phyloP scores from a whole-genome alignment of 2,888 invertebrate species.

The Poecilobothrus nobilitatus region DNA sequence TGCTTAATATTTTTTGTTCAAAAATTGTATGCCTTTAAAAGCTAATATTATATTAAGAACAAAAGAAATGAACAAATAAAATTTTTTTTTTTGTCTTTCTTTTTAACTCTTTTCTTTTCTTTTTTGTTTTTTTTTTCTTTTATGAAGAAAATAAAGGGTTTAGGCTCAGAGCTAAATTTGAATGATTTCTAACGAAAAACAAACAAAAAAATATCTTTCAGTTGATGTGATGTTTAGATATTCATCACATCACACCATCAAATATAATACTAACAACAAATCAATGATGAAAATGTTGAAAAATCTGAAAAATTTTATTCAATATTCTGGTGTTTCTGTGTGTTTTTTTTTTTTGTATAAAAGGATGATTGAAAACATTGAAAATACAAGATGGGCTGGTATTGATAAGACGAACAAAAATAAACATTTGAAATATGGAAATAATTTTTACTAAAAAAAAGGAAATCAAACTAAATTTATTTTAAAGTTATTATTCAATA shows the following conservation, averaged over 20 bases:
- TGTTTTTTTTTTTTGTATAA: background rate
- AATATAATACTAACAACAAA: background rate
- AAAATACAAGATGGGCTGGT: background rate
- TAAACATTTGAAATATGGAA: no score
- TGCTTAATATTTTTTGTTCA: no score
- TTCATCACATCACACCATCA: background rate
- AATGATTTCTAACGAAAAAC: no score
- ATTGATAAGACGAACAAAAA: background rate
- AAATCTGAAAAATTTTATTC: background rate
- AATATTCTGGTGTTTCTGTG: background rate
- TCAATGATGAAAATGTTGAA: background rate
- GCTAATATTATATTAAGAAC: no score
- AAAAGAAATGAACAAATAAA: background rate
- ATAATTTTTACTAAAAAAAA: no score
- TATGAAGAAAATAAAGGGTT: no score
- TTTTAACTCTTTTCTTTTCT: background rate
- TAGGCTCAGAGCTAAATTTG: no score
- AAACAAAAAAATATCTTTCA: background rate
- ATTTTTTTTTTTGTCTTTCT: background rate
- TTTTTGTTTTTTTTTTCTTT: background rate
- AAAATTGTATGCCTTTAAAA: no score
- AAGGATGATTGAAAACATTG: background rate
- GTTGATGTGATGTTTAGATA: background rate
- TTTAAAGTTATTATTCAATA: no score
- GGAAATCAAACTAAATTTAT: no score